Conservation (phyloP, 37 sponge, comb jelly and placozoan genomes). For the Oopsacas minuta region DNA sequence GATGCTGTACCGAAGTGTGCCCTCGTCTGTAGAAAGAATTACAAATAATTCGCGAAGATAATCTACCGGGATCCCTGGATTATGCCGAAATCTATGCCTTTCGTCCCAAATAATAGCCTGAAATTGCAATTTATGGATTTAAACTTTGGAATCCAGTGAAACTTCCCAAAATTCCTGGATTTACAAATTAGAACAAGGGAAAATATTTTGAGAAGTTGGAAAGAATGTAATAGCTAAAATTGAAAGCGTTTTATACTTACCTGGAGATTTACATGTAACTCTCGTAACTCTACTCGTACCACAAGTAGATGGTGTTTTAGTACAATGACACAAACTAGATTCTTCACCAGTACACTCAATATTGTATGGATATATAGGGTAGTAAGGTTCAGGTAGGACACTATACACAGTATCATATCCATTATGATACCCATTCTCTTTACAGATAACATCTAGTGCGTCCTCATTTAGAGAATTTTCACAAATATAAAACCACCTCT, state of each 20-base stretch:
- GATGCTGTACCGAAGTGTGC: conserved; percentile 3
- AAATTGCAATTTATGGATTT: too few relatives aligned
- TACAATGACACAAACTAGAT: conserved; percentile 1
- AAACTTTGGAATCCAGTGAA: too few relatives aligned
- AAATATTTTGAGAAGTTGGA: background rate
- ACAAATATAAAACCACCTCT: background rate
- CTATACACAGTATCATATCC: background rate
- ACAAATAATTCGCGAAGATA: background rate
- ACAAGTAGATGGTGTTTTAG: background rate
- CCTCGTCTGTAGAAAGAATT: background rate
- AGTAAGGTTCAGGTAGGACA: too few relatives aligned
- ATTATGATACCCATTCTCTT: background rate
- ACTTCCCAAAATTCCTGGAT: too few relatives aligned
- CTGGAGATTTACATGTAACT: background rate
- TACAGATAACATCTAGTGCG: background rate
- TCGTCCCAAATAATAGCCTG: too few relatives aligned
- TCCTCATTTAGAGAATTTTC: background rate
- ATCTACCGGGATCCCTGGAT: too few relatives aligned
- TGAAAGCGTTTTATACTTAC: background rate
- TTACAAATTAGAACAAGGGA: too few relatives aligned
- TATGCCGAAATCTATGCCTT: too few relatives aligned
- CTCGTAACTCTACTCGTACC: background rate
- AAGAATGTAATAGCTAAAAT: background rate
- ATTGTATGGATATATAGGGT: background rate
- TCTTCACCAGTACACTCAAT: background rate